Evolutionary conservation across 2,797 vertebrate genomes (phyloP).

Genomic region (Lophius americanus): DNA sequence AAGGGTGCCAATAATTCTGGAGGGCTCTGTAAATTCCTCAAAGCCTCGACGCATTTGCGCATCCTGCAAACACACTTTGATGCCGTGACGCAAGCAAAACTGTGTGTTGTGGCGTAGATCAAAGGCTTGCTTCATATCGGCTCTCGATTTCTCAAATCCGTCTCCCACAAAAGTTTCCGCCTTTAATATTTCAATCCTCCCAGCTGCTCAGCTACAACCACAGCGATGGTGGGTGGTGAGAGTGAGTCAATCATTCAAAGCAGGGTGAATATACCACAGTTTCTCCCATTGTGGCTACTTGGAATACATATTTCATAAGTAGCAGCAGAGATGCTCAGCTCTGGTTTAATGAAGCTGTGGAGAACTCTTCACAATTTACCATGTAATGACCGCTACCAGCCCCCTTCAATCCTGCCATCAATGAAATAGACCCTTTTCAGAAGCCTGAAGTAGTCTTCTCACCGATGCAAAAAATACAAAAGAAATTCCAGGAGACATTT

Average conservation of each 20-base stretch:
- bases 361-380: background rate
- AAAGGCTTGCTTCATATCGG: slow-evolving; percentile 37
- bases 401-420: no score
- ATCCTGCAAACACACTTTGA: slow-evolving; percentile 31
- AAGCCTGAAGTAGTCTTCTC: no score
- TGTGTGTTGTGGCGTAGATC: slow-evolving; percentile 18
- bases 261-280: background rate
- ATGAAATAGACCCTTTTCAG: no score
- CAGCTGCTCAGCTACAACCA: slow-evolving; percentile 5
- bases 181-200: slow-evolving; percentile 18
- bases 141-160: slow-evolving; percentile 2
- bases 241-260: slow-evolving; percentile 14
- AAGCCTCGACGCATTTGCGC: slow-evolving; percentile 10
- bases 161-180: slow-evolving; percentile 12
- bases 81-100: slow-evolving; percentile 26
- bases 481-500: no score
- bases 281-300: slow-evolving; percentile 15
- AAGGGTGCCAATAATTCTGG: no score
- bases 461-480: background rate
- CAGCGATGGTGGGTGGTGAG: slow-evolving; percentile 2
- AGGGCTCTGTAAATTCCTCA: slow-evolving; percentile 9
- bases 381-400: background rate
- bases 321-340: background rate
- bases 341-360: background rate
- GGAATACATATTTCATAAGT: slow-evolving; percentile 17